Base-by-base conservation (phyloP, 2,888 invertebrate species). In the Heliconius erato region DNA sequence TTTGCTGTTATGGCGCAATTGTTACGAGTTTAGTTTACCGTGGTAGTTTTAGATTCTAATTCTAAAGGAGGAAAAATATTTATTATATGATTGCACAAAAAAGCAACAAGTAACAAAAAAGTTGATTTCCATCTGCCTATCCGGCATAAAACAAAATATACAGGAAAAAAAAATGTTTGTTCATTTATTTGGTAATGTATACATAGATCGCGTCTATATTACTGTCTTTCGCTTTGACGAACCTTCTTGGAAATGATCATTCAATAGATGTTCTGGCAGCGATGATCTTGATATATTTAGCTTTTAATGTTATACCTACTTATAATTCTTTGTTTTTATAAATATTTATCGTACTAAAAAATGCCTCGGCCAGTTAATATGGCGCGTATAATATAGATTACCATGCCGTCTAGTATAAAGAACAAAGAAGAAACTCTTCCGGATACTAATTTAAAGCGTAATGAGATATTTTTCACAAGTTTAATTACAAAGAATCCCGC, bases 381-480 rank as follows among this genome's bases (percentile, higher is more conserved):
- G 9, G 63, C n/a, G 11, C n/a, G 5, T 35, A n/a, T 26, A n/a
- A 16, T 3, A 40, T 40, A 65, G 14, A 72, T 63, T 74, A 40
- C 65, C 79, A 83, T 80, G 78, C 80, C 76, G 79, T 11, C 40
- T 79, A 74, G 32, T 76, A 86, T 84, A 83, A 83, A 85, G 83
- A 78, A 86, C 89, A 89, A 89, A 88, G 86, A 88, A 86, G 85
- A 80, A 76, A 85, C 88, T 86, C 87, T 76, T 63, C 79, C 85
- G 86, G 83, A 86, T 86, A 83, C 86, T 84, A 87, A 85, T 83
- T 84, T 84, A 84, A 86, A 86, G 85, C 85, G 84, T 83, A 81
- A 71, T 81, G 74, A 86, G 86, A 86, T 85, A 86, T 88, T 87
- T 87, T 84, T 82, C 83, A 79, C 82, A 88, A 89, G 87, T 88